These are phyloP conservation scores for Kryptolebias marmoratus DNA, from an alignment of 2,113 vertebrate species.

Conservation along the genomic window DNA sequence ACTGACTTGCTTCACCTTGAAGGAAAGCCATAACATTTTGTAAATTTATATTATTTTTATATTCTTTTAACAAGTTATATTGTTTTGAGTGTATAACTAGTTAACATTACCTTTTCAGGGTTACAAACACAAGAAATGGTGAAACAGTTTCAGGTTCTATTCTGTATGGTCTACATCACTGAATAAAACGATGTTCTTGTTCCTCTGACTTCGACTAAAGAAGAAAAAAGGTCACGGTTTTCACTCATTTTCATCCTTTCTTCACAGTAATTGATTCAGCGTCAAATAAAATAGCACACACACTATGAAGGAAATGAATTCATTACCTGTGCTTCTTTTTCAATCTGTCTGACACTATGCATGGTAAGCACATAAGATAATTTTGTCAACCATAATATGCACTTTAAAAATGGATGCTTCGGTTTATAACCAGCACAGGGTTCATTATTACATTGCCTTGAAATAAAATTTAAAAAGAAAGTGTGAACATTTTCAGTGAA, in stretches of 20 bases:
- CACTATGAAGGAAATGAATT: slow-evolving; percentile 31
- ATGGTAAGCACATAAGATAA: slow-evolving; percentile 10
- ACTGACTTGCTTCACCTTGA: neutral
- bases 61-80: no score
- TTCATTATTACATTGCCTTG: slow-evolving; percentile 24
- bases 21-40: no score
- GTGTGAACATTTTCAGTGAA: neutral
- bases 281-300: slow-evolving; percentile 26
- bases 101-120: slow-evolving; percentile 3
- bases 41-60: no score
- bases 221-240: neutral
- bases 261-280: slow-evolving; percentile 22
- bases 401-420: slow-evolving; percentile 19
- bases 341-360: slow-evolving; percentile 2
- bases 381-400: slow-evolving; percentile 15
- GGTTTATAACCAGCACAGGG: slow-evolving; percentile 11
- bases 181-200: slow-evolving; percentile 25
- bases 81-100: neutral
- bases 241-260: slow-evolving; percentile 24
- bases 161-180: slow-evolving; percentile 16
- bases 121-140: neutral
- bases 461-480: slow-evolving; percentile 14
- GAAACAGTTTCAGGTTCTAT: slow-evolving; percentile 11
- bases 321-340: slow-evolving; percentile 9
- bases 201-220: neutral